A percentile compares a stretch with the other conserved stretches of the same genome.
Conservation (phyloP, 2,797 vertebrate genomes). For the Scomberomorus guttatus region DNA sequence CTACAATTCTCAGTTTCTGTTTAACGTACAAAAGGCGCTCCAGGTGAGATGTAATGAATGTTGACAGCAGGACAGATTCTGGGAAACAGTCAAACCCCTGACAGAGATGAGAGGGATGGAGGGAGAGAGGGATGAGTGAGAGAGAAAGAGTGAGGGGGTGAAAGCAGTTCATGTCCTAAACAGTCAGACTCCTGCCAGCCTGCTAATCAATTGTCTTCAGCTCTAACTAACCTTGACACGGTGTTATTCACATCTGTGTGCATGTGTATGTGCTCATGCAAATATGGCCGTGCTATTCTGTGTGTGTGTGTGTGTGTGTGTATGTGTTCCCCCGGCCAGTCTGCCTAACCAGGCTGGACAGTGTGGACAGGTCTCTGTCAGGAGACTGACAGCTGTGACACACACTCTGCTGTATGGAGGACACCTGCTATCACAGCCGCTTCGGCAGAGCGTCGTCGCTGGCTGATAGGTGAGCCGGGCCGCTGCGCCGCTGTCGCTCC, state of each 20-base stretch:
- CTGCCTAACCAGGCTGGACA: slow-evolving; percentile 65
- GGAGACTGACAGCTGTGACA: slow-evolving; percentile 78
- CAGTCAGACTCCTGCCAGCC: slow-evolving; percentile 67
- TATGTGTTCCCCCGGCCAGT: neutral
- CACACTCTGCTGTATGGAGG: slow-evolving; percentile 78
- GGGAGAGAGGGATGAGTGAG: slow-evolving; percentile 5
- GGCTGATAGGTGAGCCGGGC: slow-evolving; percentile 71
- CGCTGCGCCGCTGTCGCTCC: slow-evolving; percentile 15
- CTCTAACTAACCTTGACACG: slow-evolving; percentile 75
- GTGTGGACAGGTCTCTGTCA: slow-evolving; percentile 69
- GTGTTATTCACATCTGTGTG: slow-evolving; percentile 49
- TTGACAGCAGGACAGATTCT: slow-evolving; percentile 60
- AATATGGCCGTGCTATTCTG: slow-evolving; percentile 28
- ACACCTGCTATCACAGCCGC: slow-evolving; percentile 80
- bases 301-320: slow-evolving; percentile 1
- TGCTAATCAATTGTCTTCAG: slow-evolving; percentile 75
- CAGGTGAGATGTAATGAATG: slow-evolving; percentile 53
- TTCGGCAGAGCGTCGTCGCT: slow-evolving; percentile 53
- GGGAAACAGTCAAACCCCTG: slow-evolving; percentile 51
- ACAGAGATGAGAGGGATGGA: slow-evolving; percentile 32
- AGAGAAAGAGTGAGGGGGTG: slow-evolving; percentile 19
- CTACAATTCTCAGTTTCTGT: neutral
- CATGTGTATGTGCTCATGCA: slow-evolving; percentile 34
- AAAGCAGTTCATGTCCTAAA: slow-evolving; percentile 61
- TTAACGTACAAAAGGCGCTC: slow-evolving; percentile 43